phyloP scores from a whole-genome alignment of 2,113 vertebrate genomes.

The Cheilinus undulatus region DNA sequence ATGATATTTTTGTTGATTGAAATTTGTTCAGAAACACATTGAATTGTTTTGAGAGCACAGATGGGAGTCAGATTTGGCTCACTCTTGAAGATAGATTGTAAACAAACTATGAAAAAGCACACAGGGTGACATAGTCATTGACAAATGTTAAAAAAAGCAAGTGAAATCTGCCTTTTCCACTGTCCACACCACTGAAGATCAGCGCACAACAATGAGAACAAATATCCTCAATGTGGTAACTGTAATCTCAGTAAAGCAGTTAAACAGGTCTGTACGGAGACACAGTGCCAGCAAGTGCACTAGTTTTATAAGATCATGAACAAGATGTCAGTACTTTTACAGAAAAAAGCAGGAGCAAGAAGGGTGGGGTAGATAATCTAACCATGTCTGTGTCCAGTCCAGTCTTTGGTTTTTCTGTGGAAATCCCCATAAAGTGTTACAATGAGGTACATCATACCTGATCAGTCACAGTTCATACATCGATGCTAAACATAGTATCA shows the following conservation, averaged over 20 bases:
- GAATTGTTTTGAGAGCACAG: conserved; percentile 1
- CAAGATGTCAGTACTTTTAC: neutral
- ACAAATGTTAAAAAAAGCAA: neutral
- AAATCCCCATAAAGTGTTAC: conserved; percentile 12
- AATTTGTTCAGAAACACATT: neutral
- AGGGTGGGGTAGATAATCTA: no score
- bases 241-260: conserved; percentile 2
- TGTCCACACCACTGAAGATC: no score
- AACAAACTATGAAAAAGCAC: no score
- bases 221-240: neutral
- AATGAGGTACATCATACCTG: conserved; percentile 8
- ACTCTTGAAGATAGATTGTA: conserved; percentile 2
- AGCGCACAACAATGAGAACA: neutral
- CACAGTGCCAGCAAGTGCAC: neutral
- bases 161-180: neutral
- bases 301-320: conserved; percentile 8
- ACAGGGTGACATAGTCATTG: no score
- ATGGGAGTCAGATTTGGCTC: neutral
- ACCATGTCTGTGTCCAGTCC: no score
- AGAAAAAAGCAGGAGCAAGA: no score
- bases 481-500: conserved; percentile 18
- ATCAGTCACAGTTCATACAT: conserved; percentile 27
- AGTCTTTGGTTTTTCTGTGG: neutral
- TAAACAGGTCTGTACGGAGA: conserved; percentile 11
- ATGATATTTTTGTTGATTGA: no score